Evolutionary conservation across 2,888 invertebrate genomes (phyloP).

Genomic region (Junonia oenone): DNA sequence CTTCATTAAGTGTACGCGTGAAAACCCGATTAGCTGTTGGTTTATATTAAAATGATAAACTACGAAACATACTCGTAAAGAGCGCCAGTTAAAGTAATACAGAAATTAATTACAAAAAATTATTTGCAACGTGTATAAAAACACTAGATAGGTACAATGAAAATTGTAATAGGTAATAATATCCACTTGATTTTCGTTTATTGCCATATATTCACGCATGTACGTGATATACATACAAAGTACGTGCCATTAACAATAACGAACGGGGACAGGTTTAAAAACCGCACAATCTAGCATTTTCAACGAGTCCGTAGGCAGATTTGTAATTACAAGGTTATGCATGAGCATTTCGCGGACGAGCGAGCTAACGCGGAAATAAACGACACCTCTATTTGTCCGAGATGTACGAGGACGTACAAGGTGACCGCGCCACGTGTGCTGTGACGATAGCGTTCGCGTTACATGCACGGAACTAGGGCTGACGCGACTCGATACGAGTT

Average conservation of each 20-base stretch:
- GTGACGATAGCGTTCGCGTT: slow-evolving; percentile 12
- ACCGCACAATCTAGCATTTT: neutral
- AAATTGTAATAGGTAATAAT: too few species aligned
- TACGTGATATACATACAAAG: neutral
- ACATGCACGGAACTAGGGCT: neutral
- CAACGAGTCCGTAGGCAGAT: slow-evolving; percentile 12
- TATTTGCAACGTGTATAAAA: too few species aligned
- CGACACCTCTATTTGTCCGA: slow-evolving; percentile 69
- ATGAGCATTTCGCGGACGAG: slow-evolving; percentile 38
- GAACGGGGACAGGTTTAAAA: neutral
- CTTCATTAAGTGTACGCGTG: neutral
- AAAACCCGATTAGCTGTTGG: neutral
- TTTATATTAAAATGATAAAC: neutral
- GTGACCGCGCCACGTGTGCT: slow-evolving; percentile 54
- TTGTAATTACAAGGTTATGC: slow-evolving; percentile 30
- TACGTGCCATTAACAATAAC: neutral
- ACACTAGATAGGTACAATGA: too few species aligned
- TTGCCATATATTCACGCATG: neutral
- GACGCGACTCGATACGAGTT: neutral
- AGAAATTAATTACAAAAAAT: too few species aligned
- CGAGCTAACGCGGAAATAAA: slow-evolving; percentile 58
- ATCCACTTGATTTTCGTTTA: too few species aligned
- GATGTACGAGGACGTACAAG: slow-evolving; percentile 67
- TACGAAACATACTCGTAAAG: too few species aligned
- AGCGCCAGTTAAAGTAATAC: too few species aligned